Percentiles rank a stretch among this genome's conserved stretches.
phyloP scores from a whole-genome alignment of 2,113 vertebrate genomes.

The Barnardius zonarius region DNA sequence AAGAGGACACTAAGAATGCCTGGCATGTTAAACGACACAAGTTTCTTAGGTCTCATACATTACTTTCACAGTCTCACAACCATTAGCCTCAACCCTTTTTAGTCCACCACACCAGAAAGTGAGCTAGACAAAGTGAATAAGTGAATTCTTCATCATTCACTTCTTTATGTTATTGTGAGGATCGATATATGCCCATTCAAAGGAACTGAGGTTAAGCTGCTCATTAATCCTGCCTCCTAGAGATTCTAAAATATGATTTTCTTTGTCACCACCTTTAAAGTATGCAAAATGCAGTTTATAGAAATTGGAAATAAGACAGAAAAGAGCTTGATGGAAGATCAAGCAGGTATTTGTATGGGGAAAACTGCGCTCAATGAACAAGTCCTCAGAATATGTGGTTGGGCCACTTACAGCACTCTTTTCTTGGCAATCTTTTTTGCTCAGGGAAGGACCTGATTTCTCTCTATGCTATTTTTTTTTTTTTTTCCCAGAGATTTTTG shows the following conservation, averaged over 20 bases:
- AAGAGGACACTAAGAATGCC: background rate
- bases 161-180: constrained; percentile 50
- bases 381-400: background rate
- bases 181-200: constrained; percentile 67
- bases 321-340: background rate
- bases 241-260: constrained; percentile 62
- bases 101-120: constrained; percentile 53
- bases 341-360: background rate
- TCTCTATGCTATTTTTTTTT: background rate
- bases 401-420: background rate
- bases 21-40: background rate
- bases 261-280: constrained; percentile 28
- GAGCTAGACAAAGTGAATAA: constrained; percentile 47
- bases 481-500: background rate
- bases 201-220: constrained; percentile 17
- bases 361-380: background rate
- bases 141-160: constrained; percentile 53
- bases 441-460: background rate
- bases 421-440: background rate
- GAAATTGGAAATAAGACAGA: background rate
- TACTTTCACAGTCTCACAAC: background rate
- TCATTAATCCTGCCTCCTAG: constrained; percentile 55
- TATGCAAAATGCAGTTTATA: background rate
- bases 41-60: constrained; percentile 26
- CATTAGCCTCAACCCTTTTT: constrained; percentile 49